These are phyloP conservation scores for Apamea monoglypha DNA, from an alignment of 2,888 invertebrate species.

Conservation along the genomic window DNA sequence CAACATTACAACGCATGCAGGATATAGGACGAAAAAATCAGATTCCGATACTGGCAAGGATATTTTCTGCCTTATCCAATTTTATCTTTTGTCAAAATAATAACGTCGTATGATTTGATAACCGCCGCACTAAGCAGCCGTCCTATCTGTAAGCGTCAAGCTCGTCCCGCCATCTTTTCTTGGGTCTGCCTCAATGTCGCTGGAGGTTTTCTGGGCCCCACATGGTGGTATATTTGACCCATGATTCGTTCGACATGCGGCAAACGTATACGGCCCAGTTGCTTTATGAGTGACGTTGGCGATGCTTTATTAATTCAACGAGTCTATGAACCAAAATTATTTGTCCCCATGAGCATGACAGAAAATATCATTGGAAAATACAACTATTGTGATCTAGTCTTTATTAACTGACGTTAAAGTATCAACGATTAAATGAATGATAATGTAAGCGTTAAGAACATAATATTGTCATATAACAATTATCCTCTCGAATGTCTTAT, in stretches of 20 bases:
- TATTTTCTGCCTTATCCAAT: neutral
- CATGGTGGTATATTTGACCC: too few species aligned
- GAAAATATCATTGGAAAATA: neutral
- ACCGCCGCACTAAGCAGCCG: too few species aligned
- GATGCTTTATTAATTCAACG: too few species aligned
- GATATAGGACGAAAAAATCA: neutral
- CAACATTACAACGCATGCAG: neutral
- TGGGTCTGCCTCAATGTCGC: too few species aligned
- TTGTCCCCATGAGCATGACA: neutral
- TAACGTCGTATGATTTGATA: too few species aligned
- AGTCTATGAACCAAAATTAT: neutral
- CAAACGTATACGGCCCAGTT: too few species aligned
- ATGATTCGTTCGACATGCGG: too few species aligned
- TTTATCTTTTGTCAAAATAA: neutral
- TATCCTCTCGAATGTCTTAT: too few species aligned
- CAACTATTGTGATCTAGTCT: neutral
- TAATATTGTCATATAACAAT: neutral
- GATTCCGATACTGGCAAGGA: neutral
- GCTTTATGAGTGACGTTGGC: too few species aligned
- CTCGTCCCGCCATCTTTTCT: too few species aligned
- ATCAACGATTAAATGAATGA: neutral
- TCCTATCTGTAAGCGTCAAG: too few species aligned
- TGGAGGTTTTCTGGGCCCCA: too few species aligned
- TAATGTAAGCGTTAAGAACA: neutral
- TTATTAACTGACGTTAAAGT: slow-evolving; percentile 1